Evolutionary conservation across 2,797 vertebrate species (phyloP).

Genomic region (Gephyroberyx darwinii): DNA sequence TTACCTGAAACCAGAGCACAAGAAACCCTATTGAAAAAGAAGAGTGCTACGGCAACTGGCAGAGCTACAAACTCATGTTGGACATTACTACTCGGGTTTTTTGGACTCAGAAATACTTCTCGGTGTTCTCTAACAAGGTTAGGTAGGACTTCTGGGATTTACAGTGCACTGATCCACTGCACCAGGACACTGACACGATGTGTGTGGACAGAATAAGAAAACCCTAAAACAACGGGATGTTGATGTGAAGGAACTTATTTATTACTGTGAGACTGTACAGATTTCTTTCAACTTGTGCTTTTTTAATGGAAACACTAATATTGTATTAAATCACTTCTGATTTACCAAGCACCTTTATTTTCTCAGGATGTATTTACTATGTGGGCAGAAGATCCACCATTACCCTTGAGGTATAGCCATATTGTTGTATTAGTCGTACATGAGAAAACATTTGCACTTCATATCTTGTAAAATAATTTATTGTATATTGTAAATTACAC

Average conservation of each 20-base stretch:
- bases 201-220: background rate
- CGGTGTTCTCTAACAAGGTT: no score
- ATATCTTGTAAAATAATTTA: background rate
- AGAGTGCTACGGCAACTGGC: background rate
- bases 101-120: background rate
- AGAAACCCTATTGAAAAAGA: background rate
- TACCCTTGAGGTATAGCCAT: background rate
- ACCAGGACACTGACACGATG: background rate
- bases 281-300: no score
- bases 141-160: background rate
- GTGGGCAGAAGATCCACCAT: background rate
- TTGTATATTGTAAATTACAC: no score
- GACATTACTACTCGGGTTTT: background rate
- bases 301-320: no score
- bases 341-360: background rate
- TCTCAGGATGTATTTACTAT: background rate
- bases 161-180: background rate
- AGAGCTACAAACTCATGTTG: background rate
- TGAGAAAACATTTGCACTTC: background rate
- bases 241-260: background rate
- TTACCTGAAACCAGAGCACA: conserved; percentile 56
- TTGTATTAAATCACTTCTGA: no score
- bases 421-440: no score
- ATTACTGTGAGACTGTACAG: background rate
- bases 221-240: background rate